Evolutionary conservation across 2,797 vertebrate species (phyloP).

Genomic region (Anabas testudineus): DNA sequence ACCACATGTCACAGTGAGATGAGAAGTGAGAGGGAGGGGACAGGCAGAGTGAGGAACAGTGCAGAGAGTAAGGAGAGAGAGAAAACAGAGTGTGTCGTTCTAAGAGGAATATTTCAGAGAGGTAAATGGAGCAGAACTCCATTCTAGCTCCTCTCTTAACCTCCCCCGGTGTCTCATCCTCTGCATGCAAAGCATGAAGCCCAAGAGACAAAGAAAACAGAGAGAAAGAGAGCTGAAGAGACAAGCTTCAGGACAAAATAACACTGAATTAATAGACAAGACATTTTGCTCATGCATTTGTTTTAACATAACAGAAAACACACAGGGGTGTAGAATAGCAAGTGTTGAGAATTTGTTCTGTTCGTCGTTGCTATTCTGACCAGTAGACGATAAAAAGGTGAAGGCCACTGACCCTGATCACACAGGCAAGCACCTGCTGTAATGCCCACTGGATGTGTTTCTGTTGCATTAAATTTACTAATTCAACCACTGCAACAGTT

Average conservation of each 20-base stretch:
- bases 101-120: constrained; percentile 82
- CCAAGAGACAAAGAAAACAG: constrained; percentile 76
- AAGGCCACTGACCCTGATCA: constrained; percentile 21
- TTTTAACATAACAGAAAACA: constrained; percentile 48
- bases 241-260: constrained; percentile 62
- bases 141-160: constrained; percentile 82
- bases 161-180: constrained; percentile 77
- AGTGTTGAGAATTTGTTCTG: background rate
- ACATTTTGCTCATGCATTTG: constrained; percentile 51
- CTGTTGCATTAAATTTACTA: background rate
- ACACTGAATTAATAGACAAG: constrained; percentile 48
- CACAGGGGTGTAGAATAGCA: background rate
- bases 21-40: constrained; percentile 70
- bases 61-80: constrained; percentile 59
- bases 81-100: constrained; percentile 77
- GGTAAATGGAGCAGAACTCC: constrained; percentile 85
- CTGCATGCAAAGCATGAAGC: constrained; percentile 80
- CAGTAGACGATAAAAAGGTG: constrained; percentile 15
- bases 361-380: background rate
- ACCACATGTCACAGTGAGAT: constrained; percentile 74
- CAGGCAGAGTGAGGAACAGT: constrained; percentile 58
- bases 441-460: background rate
- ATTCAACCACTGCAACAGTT: background rate
- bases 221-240: constrained; percentile 40
- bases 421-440: background rate